These are phyloP conservation scores for Urechis unicinctus DNA, from an alignment of 2,888 invertebrate genomes.

Conservation along the genomic window DNA sequence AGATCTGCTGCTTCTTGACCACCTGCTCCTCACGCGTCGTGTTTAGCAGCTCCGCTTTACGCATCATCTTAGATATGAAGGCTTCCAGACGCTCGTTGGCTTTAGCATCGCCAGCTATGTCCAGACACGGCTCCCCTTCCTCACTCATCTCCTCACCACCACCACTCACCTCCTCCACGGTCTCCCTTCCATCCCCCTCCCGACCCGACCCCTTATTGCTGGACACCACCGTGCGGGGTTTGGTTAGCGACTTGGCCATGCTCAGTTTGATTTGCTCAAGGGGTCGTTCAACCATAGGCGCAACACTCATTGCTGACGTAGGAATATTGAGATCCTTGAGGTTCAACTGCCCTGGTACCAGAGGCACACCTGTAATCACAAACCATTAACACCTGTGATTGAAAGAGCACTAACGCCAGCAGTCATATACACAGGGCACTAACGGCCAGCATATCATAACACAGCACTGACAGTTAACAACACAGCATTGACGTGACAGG, in stretches of 20 bases:
- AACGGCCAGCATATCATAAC: too few species aligned
- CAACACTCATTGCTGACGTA: too few species aligned
- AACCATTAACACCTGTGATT: conserved; percentile 1
- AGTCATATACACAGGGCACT: too few species aligned
- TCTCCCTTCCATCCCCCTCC: conserved; percentile 10
- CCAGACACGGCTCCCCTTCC: neutral
- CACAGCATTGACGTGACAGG: too few species aligned
- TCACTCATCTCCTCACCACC: conserved; percentile 6
- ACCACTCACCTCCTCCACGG: conserved; percentile 2
- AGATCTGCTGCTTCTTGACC: conserved; percentile 62
- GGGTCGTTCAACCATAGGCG: too few species aligned
- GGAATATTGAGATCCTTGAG: conserved; percentile 15
- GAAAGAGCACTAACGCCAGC: too few species aligned
- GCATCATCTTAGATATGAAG: conserved; percentile 50
- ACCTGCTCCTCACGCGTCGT: conserved; percentile 58
- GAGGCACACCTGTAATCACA: neutral
- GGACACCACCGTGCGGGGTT: neutral
- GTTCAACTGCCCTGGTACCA: conserved; percentile 15
- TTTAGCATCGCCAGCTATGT: conserved; percentile 21
- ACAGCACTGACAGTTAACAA: too few species aligned
- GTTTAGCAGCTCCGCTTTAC: conserved; percentile 40
- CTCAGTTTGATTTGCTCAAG: conserved; percentile 25
- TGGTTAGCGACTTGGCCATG: conserved; percentile 30
- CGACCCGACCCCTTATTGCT: neutral
- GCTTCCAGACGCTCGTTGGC: conserved; percentile 47